phyloP scores from a whole-genome alignment of 2,888 invertebrate species.

The Tromatobia lineatoria region DNA sequence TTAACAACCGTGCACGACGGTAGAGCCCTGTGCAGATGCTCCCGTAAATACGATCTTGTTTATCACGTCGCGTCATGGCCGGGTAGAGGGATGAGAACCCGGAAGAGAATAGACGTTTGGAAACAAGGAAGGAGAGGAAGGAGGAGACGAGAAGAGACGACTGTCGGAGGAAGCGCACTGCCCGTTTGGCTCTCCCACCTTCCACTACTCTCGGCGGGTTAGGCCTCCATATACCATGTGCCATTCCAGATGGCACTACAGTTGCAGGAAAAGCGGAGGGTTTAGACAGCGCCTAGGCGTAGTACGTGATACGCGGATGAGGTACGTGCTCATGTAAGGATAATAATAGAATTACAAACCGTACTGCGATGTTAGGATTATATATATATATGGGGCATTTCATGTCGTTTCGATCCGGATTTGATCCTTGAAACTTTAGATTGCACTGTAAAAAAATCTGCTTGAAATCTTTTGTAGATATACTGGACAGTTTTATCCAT shows the following conservation, averaged over 20 bases:
- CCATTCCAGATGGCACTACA: conserved; percentile 10
- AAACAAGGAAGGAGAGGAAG: conserved; percentile 12
- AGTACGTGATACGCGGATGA: conserved; percentile 65
- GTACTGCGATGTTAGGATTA: conserved; percentile 24
- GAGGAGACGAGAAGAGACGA: background rate
- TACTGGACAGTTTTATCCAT: too few species aligned
- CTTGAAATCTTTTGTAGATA: too few species aligned
- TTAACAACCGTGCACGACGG: conserved; percentile 44
- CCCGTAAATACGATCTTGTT: conserved; percentile 68
- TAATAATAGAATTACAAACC: conserved; percentile 72
- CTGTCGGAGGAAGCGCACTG: conserved; percentile 25
- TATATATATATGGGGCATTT: background rate
- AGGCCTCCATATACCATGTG: conserved; percentile 15
- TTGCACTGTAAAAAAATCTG: too few species aligned
- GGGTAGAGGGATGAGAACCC: background rate
- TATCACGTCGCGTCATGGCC: conserved; percentile 60
- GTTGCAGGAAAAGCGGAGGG: conserved; percentile 48
- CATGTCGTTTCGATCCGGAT: too few species aligned
- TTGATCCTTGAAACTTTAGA: too few species aligned
- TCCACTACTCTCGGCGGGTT: conserved; percentile 24
- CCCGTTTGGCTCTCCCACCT: conserved; percentile 11
- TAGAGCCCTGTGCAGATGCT: conserved; percentile 54
- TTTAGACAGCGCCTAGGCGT: conserved; percentile 57
- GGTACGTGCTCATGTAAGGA: conserved; percentile 71
- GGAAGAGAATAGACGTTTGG: conserved; percentile 16